Evolutionary conservation across 2,888 invertebrate species (phyloP).

Genomic region (Oxyscelio sp.): DNA sequence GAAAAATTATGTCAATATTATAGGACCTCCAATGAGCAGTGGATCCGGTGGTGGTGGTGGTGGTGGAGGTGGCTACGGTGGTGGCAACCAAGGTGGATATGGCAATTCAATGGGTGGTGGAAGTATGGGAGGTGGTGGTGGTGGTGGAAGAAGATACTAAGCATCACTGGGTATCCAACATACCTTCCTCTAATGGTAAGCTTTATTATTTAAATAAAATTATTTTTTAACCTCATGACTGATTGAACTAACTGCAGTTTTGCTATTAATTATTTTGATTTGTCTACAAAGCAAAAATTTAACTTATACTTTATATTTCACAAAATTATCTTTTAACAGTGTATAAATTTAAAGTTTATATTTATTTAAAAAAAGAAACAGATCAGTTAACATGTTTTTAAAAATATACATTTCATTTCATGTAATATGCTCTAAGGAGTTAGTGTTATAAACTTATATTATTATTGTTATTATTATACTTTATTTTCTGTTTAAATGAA

Average conservation of each 20-base stretch:
- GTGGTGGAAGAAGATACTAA: conserved; percentile 87
- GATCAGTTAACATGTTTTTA: too few relatives aligned
- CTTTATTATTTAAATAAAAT: conserved; percentile 25
- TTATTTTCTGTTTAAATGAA: too few relatives aligned
- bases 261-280: conserved; percentile 29
- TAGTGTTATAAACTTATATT: too few relatives aligned
- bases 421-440: too few relatives aligned
- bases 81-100: conserved; percentile 88
- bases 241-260: conserved; percentile 50
- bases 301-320: not conserved
- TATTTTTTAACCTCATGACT: conserved; percentile 9
- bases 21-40: conserved; percentile 67
- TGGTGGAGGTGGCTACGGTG: conserved; percentile 88
- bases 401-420: too few relatives aligned
- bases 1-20: too few relatives aligned
- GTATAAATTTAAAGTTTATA: too few relatives aligned
- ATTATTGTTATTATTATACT: too few relatives aligned
- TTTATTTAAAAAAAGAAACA: too few relatives aligned
- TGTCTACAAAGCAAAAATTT: not conserved
- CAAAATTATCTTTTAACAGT: not conserved
- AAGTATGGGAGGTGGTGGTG: conserved; percentile 88
- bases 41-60: conserved; percentile 85
- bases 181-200: conserved; percentile 85
- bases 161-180: conserved; percentile 51
- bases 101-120: conserved; percentile 87